A percentile compares a stretch with the other conserved stretches of the same genome.
Evolutionary conservation across 1,140 invertebrate species (phyloP).

Genomic region (Plutomurus gul): DNA sequence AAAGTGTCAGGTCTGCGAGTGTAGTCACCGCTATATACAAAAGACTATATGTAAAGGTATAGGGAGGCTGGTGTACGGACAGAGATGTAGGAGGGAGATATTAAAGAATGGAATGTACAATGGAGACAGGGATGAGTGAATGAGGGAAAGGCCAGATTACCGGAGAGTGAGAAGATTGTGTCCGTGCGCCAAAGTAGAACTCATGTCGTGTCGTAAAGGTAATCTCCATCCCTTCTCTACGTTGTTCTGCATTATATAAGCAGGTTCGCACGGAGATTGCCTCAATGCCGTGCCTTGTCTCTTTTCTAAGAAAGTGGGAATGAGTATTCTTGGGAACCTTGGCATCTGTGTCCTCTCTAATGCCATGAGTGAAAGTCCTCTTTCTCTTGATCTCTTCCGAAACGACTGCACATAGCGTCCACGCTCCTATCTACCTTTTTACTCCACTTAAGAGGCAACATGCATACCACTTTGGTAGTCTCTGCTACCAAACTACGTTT

Average conservation of each 20-base stretch:
- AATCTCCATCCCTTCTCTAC: conserved; percentile 38
- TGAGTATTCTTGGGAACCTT: conserved; percentile 40
- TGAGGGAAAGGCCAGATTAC: conserved; percentile 12
- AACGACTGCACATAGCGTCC: neutral
- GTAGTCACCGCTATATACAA: no score
- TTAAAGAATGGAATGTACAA: neutral
- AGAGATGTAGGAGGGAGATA: neutral
- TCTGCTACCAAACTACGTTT: no score
- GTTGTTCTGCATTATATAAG: conserved; percentile 30
- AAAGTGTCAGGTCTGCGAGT: no score
- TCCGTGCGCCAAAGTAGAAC: conserved; percentile 12
- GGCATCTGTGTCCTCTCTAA: conserved; percentile 40
- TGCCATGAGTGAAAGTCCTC: conserved; percentile 38
- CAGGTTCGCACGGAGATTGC: conserved; percentile 49
- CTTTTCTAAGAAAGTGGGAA: conserved; percentile 30
- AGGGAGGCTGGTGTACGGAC: no score
- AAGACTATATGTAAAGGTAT: no score
- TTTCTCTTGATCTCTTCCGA: conserved; percentile 30
- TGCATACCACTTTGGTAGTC: conserved; percentile 1
- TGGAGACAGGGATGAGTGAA: neutral
- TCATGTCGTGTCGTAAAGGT: conserved; percentile 40
- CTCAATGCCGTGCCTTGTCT: conserved; percentile 4
- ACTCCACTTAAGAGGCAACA: neutral
- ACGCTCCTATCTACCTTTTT: neutral
- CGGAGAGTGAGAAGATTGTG: conserved; percentile 12